Evolutionary conservation across 2,888 invertebrate species (phyloP), one percentile per base, ranked within the genome.

Genomic region (Leistus spinibarbis): DNA sequence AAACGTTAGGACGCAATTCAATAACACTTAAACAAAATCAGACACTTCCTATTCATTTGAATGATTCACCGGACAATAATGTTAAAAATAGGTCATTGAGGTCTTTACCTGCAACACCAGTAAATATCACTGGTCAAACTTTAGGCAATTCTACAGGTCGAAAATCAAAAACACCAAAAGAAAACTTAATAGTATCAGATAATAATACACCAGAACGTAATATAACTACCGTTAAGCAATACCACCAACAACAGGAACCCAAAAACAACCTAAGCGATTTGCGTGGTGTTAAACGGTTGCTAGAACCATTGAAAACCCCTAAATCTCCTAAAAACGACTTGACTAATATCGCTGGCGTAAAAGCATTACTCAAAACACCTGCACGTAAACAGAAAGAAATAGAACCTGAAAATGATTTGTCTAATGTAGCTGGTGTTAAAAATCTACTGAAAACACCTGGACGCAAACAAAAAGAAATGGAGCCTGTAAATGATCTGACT

Each of bases 351-450:
- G 60, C 56, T 1, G 81, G 85, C 71, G 81, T 86, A 0, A 86
- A 86, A 71, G 80, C 82, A 73, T 77, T 85, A 13, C 83, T 86
- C 64, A 81, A 79, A 16, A 77, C 76, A 1, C 82, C 82, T 0
- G 76, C 68, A 57, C 27, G 56, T 40, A 40, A 13, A 40, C 40
- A 40, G 5, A 40, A 40, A 40, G 82, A 85, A n/a, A n/a, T n/a
- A n/a, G 79, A 79, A 0, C 85, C 86, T 0, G 79, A 76, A 2
- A 83, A 85, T 78, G 84, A 85, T 74, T 78, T 85, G 23, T 80
- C 81, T 22, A 82, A 86, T 65, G 84, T 87, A 0, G 84, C 84
- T 0, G 87, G 87, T 0, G 85, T 87, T 0, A 87, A 85, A 81
- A 78, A 72, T 56, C 66, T 84, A 1, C 82, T 84, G 70, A 78